A percentile compares a stretch with the other conserved stretches of the same genome.
phyloP scores from a whole-genome alignment of 2,113 vertebrate genomes.

The Macrotis lagotis region DNA sequence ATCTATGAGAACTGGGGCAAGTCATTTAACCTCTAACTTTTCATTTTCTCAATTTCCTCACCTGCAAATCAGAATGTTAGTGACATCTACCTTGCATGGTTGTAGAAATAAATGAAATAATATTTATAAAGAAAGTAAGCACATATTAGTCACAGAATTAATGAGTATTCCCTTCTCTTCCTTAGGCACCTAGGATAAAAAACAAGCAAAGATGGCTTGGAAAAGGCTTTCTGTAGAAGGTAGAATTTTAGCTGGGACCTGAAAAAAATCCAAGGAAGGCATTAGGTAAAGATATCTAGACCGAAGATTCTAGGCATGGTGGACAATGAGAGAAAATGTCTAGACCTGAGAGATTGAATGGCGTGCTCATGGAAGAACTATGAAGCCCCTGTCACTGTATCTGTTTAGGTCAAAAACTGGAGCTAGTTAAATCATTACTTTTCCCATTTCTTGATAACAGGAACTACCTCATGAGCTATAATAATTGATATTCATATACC shows the following conservation, averaged over 20 bases:
- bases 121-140: no score
- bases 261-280: background rate
- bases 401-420: background rate
- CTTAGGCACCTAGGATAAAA: no score
- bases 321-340: background rate
- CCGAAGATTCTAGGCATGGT: background rate
- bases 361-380: no score
- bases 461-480: background rate
- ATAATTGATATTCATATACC: background rate
- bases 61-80: no score
- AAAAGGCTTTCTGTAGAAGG: background rate
- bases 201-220: no score
- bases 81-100: no score
- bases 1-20: background rate
- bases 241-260: background rate
- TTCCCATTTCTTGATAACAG: background rate
- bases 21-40: background rate
- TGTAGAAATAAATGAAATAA: no score
- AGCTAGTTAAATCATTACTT: background rate
- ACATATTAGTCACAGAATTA: no score
- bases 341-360: background rate
- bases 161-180: no score
- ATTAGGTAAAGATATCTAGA: background rate
- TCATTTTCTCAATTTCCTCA: background rate
- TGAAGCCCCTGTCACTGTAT: background rate